A percentile compares a stretch with the other conserved stretches of the same genome.
These are phyloP conservation scores for Latrodectus geometricus DNA, from an alignment of 1,140 invertebrate species.

Conservation along the genomic window DNA sequence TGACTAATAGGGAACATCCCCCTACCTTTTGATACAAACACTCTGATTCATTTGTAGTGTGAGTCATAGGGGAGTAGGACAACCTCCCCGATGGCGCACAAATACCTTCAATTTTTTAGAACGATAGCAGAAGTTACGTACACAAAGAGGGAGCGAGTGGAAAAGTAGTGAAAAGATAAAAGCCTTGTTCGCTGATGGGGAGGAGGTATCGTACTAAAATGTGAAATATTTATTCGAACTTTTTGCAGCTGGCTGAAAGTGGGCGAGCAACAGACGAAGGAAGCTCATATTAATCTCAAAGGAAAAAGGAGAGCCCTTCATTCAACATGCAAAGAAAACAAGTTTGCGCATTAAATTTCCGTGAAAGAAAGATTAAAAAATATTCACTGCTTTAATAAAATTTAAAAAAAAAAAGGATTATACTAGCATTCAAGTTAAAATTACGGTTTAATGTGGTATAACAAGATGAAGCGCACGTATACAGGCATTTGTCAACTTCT, in stretches of 20 bases:
- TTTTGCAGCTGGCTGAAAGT: background rate
- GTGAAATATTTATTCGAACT: background rate
- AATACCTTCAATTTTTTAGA: background rate
- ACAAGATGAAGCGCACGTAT: no score
- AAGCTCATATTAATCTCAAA: no score
- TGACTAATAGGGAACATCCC: background rate
- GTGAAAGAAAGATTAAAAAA: no score
- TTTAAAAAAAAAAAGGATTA: no score
- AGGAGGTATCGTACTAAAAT: background rate
- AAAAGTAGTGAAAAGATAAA: background rate
- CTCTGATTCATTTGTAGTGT: background rate
- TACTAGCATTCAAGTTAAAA: no score
- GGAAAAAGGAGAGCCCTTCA: no score
- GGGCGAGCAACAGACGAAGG: background rate
- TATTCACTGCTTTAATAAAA: no score
- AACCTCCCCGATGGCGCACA: background rate
- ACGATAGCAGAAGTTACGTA: background rate
- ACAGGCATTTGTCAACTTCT: no score
- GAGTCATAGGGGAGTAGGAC: background rate
- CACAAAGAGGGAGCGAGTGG: background rate
- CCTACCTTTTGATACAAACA: background rate
- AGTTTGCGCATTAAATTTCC: no score
- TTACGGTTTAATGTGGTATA: no score
- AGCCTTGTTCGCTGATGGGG: background rate
- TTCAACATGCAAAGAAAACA: no score